Conservation (phyloP, 2,113 vertebrate genomes). For the Microcebus jonahi region DNA sequence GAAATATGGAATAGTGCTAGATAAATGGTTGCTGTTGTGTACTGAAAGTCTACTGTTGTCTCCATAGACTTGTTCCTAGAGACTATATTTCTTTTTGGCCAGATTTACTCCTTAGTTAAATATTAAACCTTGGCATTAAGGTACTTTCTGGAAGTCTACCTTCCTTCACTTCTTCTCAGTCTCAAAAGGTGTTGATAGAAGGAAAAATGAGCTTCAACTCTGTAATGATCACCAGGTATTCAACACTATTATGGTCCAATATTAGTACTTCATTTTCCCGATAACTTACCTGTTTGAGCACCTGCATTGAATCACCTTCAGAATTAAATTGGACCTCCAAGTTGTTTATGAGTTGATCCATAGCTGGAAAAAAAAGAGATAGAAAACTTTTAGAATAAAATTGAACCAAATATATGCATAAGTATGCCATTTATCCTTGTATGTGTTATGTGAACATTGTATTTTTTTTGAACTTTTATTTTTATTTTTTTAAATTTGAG, state of each 20-base stretch:
- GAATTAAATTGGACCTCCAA: conserved; percentile 61
- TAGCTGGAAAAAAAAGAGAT: conserved; percentile 61
- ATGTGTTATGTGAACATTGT: background rate
- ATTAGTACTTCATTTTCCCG: conserved; percentile 38
- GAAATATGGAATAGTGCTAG: background rate
- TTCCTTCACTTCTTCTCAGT: background rate
- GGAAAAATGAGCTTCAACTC: conserved; percentile 26
- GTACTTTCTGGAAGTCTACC: background rate
- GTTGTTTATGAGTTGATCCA: conserved; percentile 73
- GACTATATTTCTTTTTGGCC: background rate
- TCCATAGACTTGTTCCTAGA: background rate
- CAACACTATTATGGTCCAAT: background rate
- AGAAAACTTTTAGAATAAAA: conserved; percentile 56
- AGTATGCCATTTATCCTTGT: background rate
- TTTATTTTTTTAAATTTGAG: no score
- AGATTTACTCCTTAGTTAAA: background rate
- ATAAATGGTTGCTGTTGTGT: background rate
- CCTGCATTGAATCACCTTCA: conserved; percentile 54
- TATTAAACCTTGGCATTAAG: background rate
- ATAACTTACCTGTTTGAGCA: conserved; percentile 68
- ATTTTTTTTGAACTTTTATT: background rate
- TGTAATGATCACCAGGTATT: conserved; percentile 1
- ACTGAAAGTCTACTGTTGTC: background rate
- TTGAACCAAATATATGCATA: background rate
- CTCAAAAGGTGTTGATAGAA: background rate